Evolutionary conservation across 1,140 invertebrate species (phyloP).

Genomic region (Heterodera schachtii): DNA sequence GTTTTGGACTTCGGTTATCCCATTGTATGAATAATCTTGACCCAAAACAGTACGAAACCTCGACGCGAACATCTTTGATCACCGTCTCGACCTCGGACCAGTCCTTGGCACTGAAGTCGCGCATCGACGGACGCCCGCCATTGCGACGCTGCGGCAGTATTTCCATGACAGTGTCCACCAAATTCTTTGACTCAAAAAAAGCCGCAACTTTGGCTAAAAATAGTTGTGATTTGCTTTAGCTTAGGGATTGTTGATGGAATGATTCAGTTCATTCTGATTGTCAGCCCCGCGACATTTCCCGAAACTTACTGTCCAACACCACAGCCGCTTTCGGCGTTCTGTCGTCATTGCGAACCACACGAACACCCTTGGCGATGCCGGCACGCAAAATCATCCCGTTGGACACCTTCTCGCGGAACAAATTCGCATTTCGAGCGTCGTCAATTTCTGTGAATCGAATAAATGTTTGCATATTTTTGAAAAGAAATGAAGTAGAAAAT

Average conservation of each 20-base stretch:
- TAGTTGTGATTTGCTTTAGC: no score
- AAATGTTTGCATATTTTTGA: no score
- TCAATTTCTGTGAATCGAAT: background rate
- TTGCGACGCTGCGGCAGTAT: constrained; percentile 6
- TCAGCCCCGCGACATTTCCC: background rate
- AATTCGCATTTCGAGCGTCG: background rate
- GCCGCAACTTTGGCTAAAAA: constrained; percentile 41
- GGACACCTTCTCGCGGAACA: constrained; percentile 12
- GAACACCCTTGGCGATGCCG: constrained; percentile 41
- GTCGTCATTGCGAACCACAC: constrained; percentile 36
- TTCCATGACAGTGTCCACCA: constrained; percentile 30
- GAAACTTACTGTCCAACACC: constrained; percentile 40
- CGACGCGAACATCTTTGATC: constrained; percentile 34
- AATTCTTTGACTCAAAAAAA: constrained; percentile 29
- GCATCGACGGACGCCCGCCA: background rate
- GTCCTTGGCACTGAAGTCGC: constrained; percentile 1
- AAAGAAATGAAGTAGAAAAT: no score
- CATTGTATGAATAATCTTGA: no score
- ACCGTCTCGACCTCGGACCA: constrained; percentile 10
- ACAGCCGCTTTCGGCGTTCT: constrained; percentile 38
- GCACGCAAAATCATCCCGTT: constrained; percentile 43
- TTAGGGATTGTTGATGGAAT: no score
- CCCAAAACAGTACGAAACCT: background rate
- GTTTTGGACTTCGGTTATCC: no score
- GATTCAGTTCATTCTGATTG: background rate